Conservation (phyloP, 1,140 invertebrate species). For the Drosophila sucinea region DNA sequence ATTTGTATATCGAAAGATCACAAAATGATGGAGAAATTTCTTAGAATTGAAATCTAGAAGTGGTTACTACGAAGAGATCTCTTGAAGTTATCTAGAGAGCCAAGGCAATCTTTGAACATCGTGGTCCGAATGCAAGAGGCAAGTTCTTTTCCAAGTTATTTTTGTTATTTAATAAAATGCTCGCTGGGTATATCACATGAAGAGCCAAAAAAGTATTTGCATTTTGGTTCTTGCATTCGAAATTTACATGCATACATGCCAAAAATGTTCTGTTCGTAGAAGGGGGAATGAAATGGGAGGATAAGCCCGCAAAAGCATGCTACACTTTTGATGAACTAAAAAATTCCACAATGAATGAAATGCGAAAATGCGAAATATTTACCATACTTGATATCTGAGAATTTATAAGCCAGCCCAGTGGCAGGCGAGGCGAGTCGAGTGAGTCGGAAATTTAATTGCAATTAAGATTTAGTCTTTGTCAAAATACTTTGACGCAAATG, state of each 20-base stretch:
- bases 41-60: no score
- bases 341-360: constrained; percentile 8
- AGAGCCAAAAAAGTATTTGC: constrained; percentile 10
- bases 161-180: background rate
- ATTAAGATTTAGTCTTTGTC: background rate
- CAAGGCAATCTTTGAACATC: no score
- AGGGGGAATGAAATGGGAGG: background rate
- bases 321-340: constrained; percentile 11
- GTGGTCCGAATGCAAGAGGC: no score
- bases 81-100: no score
- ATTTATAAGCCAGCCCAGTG: background rate
- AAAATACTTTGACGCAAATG: constrained; percentile 7
- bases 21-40: no score
- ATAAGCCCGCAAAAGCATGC: background rate
- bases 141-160: background rate
- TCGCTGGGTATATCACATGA: background rate
- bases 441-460: background rate
- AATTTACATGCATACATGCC: constrained; percentile 10
- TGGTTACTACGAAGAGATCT: no score
- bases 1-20: no score
- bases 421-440: no score
- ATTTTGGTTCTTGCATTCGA: constrained; percentile 8
- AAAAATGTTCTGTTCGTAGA: background rate
- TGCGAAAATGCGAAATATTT: background rate
- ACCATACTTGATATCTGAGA: constrained; percentile 1